These are phyloP conservation scores for Lapara coniferarum DNA, from an alignment of 2,888 invertebrate species.

Conservation along the genomic window DNA sequence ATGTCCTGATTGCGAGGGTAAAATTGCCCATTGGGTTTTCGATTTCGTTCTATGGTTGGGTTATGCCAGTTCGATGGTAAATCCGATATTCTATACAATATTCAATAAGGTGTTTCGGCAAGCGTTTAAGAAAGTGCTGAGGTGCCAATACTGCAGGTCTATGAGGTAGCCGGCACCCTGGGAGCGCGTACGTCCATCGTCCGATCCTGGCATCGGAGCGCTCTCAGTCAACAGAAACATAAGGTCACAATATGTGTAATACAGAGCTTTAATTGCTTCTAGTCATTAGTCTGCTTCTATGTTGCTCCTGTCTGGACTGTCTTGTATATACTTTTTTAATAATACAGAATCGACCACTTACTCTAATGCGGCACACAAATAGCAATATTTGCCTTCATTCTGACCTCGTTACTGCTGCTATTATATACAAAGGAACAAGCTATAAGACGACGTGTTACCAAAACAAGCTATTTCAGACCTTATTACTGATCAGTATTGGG, in stretches of 20 bases:
- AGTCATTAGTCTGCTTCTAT: slow-evolving; percentile 6
- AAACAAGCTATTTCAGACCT: not conserved
- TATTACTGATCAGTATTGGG: not conserved
- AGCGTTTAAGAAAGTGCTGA: slow-evolving; percentile 93
- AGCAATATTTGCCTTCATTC: slow-evolving; percentile 34
- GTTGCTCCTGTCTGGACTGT: not conserved
- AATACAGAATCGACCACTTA: slow-evolving; percentile 32
- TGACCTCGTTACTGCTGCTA: slow-evolving; percentile 33
- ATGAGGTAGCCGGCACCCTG: slow-evolving; percentile 80
- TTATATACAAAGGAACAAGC: slow-evolving; percentile 10
- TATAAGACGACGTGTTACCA: slow-evolving; percentile 5
- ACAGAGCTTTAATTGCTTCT: slow-evolving; percentile 57
- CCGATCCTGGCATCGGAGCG: slow-evolving; percentile 74
- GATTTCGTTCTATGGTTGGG: slow-evolving; percentile 96
- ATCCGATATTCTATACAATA: slow-evolving; percentile 97
- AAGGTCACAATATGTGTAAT: slow-evolving; percentile 75
- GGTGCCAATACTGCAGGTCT: slow-evolving; percentile 87
- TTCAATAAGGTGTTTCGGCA: slow-evolving; percentile 97
- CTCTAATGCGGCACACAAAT: slow-evolving; percentile 35
- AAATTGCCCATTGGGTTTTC: slow-evolving; percentile 90
- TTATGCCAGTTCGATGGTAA: slow-evolving; percentile 96
- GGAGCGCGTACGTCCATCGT: slow-evolving; percentile 78
- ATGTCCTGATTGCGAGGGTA: slow-evolving; percentile 90
- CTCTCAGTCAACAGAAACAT: slow-evolving; percentile 78
- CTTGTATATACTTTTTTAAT: slow-evolving; percentile 31